phyloP scores from a whole-genome alignment of 2,113 vertebrate species.

The Tor tambroides region DNA sequence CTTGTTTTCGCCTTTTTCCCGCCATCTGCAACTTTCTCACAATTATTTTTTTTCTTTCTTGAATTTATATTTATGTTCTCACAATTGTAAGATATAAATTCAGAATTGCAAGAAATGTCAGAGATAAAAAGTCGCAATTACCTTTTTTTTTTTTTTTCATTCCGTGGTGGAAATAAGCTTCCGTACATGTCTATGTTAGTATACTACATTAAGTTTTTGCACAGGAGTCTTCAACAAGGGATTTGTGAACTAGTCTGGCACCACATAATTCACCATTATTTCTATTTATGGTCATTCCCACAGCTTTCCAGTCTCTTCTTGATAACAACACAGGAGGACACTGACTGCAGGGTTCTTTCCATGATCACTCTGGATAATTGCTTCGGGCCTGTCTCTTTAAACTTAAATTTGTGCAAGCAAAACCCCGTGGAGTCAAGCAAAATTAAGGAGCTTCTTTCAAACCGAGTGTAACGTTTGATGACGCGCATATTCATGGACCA shows the following conservation, averaged over 20 bases:
- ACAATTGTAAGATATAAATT: too few relatives aligned
- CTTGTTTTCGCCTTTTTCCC: too few relatives aligned
- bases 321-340: slow-evolving; percentile 1
- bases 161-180: too few relatives aligned
- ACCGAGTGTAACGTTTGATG: not conserved
- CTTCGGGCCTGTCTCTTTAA: not conserved
- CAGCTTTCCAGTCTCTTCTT: not conserved
- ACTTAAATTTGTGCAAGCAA: not conserved
- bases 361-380: not conserved
- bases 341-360: not conserved
- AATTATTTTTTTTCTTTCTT: too few relatives aligned
- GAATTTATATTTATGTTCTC: too few relatives aligned
- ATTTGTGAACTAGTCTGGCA: not conserved
- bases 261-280: not conserved
- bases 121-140: too few relatives aligned
- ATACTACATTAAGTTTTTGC: too few relatives aligned
- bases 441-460: not conserved
- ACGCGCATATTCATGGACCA: slow-evolving; percentile 9
- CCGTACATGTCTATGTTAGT: not conserved
- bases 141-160: too few relatives aligned
- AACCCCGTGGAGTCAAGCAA: not conserved
- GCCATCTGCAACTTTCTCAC: too few relatives aligned
- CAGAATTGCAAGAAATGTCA: too few relatives aligned
- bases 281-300: slow-evolving; percentile 15
- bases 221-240: not conserved